Base-by-base conservation (phyloP, 2,888 invertebrate species). In the Creontiades dilutus region DNA sequence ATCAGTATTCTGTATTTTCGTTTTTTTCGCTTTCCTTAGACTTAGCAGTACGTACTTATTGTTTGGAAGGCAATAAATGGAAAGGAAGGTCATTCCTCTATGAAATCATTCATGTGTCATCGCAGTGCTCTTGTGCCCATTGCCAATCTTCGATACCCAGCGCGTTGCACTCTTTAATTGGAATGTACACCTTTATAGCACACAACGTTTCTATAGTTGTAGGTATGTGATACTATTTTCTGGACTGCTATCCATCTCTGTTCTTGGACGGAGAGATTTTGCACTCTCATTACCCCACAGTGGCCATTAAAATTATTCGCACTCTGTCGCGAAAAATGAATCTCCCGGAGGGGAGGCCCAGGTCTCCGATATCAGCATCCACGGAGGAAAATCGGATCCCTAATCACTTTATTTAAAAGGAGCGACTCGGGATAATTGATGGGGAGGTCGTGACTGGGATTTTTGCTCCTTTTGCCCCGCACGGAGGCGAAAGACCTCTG, bases 321-420 rank as follows among this genome's bases (percentile, higher is more conserved):
- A 23, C 23, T 2, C 27, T 19, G 23, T 23, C 0, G 12, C 68
- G 68, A 68, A 68, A 68, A 68, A 68, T 68, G 68, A 23, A 27
- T 23, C 19, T 27, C 61, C n/a, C 19, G 61, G 52, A 52, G 16
- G 52, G 14, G 52, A 52, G 1, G 52, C 5, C 14, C 14, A 52
- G 52, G 16, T 9, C 19, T 19, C 23, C 68, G 23, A 23, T 68
- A 68, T 68, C 68, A 68, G 68, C 12, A 68, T 23, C 68, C 68
- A 7, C 23, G 68, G 23, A 11, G 68, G 68, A 68, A 68, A 68
- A 68, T 68, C 68, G 23, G 23, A 68, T 23, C 68, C 68, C 68
- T 68, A 68, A 68, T 68, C 68, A 68, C 68, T 68, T 68, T 68
- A 68, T 68, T 68, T 68, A 68, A 68, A 68, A 68, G 68, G 68